Conservation (phyloP, 2,113 vertebrate species). For the Heliornis fulica region DNA sequence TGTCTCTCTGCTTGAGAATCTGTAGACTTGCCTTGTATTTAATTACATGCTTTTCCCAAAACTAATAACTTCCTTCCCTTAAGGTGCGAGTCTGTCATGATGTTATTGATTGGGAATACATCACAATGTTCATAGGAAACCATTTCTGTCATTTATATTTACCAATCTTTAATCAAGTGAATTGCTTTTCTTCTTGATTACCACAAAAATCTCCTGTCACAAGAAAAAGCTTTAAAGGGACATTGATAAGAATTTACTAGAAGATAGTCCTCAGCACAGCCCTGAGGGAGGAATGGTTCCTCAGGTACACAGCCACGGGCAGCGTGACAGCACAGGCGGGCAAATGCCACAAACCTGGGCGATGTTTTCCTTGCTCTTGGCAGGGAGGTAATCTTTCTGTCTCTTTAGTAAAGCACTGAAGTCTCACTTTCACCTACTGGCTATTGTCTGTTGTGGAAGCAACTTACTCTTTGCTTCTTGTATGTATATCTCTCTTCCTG, state of each 20-base stretch:
- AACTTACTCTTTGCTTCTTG: neutral
- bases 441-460: neutral
- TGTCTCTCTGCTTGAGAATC: neutral
- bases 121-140: neutral
- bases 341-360: neutral
- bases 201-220: neutral
- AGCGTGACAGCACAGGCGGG: neutral
- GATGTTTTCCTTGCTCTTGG: neutral
- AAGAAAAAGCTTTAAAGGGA: neutral
- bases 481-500: neutral
- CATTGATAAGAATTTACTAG: neutral
- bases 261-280: neutral
- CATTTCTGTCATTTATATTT: slow-evolving; percentile 11
- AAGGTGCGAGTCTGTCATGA: neutral
- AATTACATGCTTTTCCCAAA: neutral
- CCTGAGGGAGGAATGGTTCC: neutral
- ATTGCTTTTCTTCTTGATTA: neutral
- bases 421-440: neutral
- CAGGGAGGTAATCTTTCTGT: neutral
- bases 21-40: neutral
- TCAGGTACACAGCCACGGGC: neutral
- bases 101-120: neutral
- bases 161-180: neutral
- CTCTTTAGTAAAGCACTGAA: neutral
- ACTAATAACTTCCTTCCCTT: neutral